A percentile compares a stretch with the other conserved stretches of the same genome.
phyloP scores from a whole-genome alignment of 1,140 invertebrate species.

The Antheraea pernyi region DNA sequence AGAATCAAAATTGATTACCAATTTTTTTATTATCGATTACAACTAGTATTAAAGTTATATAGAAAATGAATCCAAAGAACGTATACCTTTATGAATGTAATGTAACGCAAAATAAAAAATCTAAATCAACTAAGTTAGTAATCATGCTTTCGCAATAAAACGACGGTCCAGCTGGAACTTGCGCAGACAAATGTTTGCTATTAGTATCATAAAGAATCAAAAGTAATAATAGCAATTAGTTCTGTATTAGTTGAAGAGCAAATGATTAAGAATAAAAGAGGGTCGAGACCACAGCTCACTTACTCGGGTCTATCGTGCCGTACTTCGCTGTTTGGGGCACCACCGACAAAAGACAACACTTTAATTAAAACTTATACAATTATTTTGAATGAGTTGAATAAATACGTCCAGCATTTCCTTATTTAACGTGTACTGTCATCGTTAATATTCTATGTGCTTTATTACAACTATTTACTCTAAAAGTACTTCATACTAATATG shows the following conservation, averaged over 20 bases:
- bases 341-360: constrained; percentile 80
- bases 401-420: neutral
- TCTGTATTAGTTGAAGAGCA: constrained; percentile 66
- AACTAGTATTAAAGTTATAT: neutral
- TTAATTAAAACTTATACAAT: constrained; percentile 57
- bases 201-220: constrained; percentile 53
- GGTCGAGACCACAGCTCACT: constrained; percentile 82
- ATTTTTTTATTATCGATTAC: neutral
- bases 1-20: neutral
- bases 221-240: constrained; percentile 70
- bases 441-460: neutral
- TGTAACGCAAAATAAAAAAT: constrained; percentile 41
- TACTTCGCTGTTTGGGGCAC: constrained; percentile 79
- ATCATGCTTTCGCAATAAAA: constrained; percentile 51
- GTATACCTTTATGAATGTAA: constrained; percentile 21
- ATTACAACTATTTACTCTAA: neutral
- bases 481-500: neutral
- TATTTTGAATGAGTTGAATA: neutral
- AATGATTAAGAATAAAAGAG: constrained; percentile 66
- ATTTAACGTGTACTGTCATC: neutral
- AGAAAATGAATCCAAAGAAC: constrained; percentile 43
- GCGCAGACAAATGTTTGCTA: constrained; percentile 39
- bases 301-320: constrained; percentile 78
- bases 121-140: constrained; percentile 46
- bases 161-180: constrained; percentile 54